Base-by-base conservation (phyloP, 2,888 invertebrate species). In the Mesoligia furuncula region DNA sequence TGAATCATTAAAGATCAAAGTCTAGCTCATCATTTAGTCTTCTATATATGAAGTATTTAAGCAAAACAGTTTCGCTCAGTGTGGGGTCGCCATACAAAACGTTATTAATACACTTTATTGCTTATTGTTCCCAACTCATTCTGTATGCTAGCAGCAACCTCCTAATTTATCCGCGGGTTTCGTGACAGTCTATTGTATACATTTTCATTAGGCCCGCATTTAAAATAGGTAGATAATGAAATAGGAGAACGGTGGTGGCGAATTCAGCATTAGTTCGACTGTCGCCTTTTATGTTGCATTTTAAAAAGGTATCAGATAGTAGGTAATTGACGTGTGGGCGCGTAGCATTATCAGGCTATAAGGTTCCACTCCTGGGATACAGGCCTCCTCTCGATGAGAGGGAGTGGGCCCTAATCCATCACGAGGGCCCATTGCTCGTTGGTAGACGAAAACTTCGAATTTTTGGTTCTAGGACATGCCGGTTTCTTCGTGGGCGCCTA, bases 81-180 rank as follows among this genome's bases (percentile, higher is more conserved):
- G 87, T 84, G 86, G 74, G 86, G 90, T 83, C 86, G 76, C 75
- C 76, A 80, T 85, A 83, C 75, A 76, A 36, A 70, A 73, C 77
- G 71, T 75, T 86, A 77, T 57, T 45, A 73, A 78, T 84, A 85
- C 77, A 82, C 81, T 80, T 89, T 89, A 91, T 89, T 87, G 87
- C 88, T 87, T 86, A 91, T 89, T 90, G 90, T 87, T 92, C 88
- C 88, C 85, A 87, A 84, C 90, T 93, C 92, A 91, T 93, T 93
- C 83, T 83, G 88, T 91, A 93, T 93, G 90, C 91, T 85, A 88
- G 83, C 83, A 81, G 85, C 89, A 90, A 90, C 88, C 90, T 89
- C 91, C 90, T 93, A 92, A 94, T 93, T 94, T 91, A 93, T 92
- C 87, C 81, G 88, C 82, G 79, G 88, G 92, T 89, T 93, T 91